Percentiles rank a stretch among this genome's conserved stretches.
These are phyloP conservation scores for Anguilla obscura DNA, from an alignment of 2,797 vertebrate species.

Conservation along the genomic window DNA sequence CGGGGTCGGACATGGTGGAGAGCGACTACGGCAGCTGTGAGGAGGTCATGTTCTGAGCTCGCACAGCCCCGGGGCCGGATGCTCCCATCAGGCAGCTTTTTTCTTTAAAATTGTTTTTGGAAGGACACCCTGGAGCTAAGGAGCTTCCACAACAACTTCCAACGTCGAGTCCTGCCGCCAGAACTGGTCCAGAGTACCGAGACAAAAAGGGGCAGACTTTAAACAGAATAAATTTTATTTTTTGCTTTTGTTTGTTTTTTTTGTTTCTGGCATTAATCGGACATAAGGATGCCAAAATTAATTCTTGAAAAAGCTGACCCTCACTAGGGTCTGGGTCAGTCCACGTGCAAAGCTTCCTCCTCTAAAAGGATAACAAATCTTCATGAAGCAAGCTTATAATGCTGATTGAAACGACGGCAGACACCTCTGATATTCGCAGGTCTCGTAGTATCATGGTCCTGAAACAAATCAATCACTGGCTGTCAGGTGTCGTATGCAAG, in stretches of 20 bases:
- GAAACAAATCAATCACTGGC: neutral
- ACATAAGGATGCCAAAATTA: neutral
- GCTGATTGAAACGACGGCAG: neutral
- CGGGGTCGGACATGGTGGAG: slow-evolving; percentile 85
- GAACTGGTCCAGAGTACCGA: neutral
- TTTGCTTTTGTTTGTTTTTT: neutral
- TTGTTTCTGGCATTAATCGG: neutral
- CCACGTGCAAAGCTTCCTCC: neutral
- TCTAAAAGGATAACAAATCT: neutral
- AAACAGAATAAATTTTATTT: neutral
- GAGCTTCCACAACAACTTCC: neutral
- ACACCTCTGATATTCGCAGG: neutral
- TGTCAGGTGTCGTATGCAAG: neutral
- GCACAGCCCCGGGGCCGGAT: neutral
- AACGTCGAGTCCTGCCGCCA: neutral
- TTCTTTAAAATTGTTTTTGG: neutral
- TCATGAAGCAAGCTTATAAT: neutral
- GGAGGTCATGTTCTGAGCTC: slow-evolving; percentile 91
- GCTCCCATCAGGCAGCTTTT: slow-evolving; percentile 43
- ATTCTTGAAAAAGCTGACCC: neutral
- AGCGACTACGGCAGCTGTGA: slow-evolving; percentile 97
- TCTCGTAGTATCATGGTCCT: neutral
- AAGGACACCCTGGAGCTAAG: slow-evolving; percentile 1
- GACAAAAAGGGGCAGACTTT: neutral
- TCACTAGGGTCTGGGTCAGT: neutral